Evolutionary conservation across 2,797 vertebrate genomes (phyloP).

Genomic region (Rhabdomys pumilio): DNA sequence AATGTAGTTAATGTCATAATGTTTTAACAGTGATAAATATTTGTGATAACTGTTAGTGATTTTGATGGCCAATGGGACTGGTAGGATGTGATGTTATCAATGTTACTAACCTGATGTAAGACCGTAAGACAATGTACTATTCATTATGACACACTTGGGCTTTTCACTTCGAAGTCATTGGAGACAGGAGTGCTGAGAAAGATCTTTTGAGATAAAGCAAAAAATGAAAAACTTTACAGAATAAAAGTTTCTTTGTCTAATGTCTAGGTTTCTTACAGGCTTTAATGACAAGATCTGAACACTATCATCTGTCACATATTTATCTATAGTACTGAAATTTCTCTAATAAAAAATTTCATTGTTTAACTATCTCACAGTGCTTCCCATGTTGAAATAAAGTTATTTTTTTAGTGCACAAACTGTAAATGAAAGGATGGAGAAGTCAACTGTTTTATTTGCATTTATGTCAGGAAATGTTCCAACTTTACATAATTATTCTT

Average conservation of each 20-base stretch:
- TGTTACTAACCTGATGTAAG: not conserved
- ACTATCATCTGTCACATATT: not conserved
- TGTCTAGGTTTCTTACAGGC: not conserved
- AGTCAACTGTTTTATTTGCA: conserved; percentile 24
- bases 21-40: not conserved
- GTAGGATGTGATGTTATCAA: not conserved
- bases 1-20: not conserved
- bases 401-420: not conserved
- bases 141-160: not conserved
- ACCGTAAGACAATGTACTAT: not conserved
- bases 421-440: not conserved
- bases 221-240: not conserved
- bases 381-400: conserved; percentile 1
- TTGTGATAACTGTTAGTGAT: not conserved
- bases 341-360: not conserved
- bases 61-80: not conserved
- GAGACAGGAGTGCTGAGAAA: not conserved
- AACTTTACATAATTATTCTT: not conserved
- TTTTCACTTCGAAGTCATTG: not conserved
- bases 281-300: not conserved
- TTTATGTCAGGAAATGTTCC: not conserved
- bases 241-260: not conserved
- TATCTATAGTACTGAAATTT: not conserved
- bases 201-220: not conserved
- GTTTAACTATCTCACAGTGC: not conserved